A percentile compares a stretch with the other conserved stretches of the same genome.
These are phyloP conservation scores for Formicarius rufipectus DNA, from an alignment of 2,113 vertebrate genomes.

Conservation along the genomic window DNA sequence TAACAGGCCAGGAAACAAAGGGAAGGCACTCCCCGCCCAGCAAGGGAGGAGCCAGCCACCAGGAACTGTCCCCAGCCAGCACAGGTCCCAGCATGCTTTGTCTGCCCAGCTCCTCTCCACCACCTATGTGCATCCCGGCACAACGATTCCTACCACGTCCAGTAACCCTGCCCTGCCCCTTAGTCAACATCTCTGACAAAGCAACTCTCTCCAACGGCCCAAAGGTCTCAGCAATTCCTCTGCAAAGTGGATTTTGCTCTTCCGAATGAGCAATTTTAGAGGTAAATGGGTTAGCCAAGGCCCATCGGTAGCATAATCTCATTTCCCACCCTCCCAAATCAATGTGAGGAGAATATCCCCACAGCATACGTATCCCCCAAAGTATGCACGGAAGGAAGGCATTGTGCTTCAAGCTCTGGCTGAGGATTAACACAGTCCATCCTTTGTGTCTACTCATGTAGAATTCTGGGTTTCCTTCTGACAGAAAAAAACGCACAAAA, in stretches of 20 bases:
- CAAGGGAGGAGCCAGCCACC: slow-evolving; percentile 63
- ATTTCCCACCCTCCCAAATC: not conserved
- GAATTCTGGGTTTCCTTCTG: not conserved
- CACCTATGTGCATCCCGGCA: not conserved
- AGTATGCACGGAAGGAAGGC: not conserved
- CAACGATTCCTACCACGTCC: not conserved
- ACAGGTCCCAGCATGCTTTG: slow-evolving; percentile 65
- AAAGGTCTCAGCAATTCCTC: not conserved
- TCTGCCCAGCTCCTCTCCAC: not conserved
- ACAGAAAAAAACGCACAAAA: not conserved
- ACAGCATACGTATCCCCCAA: not conserved
- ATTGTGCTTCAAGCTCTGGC: not conserved
- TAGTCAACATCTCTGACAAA: not conserved
- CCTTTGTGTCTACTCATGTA: not conserved
- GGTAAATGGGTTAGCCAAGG: not conserved
- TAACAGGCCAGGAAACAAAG: slow-evolving; percentile 73
- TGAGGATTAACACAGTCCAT: not conserved
- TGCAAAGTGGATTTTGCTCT: not conserved
- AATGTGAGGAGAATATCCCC: fast-evolving
- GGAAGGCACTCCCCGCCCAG: slow-evolving; percentile 51
- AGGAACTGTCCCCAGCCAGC: slow-evolving; percentile 58
- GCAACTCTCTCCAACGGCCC: not conserved
- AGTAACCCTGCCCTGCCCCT: not conserved
- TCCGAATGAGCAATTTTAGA: not conserved
- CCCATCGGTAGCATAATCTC: not conserved